These are phyloP conservation scores for Aphidoletes aphidimyza DNA, from an alignment of 2,888 invertebrate species.

Conservation along the genomic window DNA sequence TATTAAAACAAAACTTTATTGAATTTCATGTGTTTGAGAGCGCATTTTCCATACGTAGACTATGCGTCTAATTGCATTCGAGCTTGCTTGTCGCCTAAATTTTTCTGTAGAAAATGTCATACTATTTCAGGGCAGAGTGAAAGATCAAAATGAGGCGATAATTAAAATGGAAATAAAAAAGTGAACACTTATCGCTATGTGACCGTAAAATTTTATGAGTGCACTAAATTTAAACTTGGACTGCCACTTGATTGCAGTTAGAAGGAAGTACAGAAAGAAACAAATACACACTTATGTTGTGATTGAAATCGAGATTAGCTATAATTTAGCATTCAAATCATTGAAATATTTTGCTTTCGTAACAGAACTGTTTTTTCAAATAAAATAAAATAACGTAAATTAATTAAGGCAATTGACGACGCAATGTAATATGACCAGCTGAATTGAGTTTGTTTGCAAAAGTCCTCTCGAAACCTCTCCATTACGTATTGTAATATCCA, in stretches of 20 bases:
- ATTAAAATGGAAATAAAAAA: not conserved
- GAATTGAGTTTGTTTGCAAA: not conserved
- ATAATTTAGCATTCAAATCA: not conserved
- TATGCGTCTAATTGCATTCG: conserved; percentile 15
- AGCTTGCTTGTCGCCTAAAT: not conserved
- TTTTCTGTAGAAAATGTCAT: no score
- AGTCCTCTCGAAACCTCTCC: not conserved
- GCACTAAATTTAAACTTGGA: not conserved
- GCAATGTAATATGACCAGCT: not conserved
- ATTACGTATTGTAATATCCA: not conserved
- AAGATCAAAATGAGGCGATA: conserved; percentile 45
- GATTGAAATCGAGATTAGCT: conserved; percentile 22
- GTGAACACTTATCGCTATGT: not conserved
- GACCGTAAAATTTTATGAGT: conserved; percentile 41
- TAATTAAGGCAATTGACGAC: not conserved
- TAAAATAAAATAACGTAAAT: not conserved
- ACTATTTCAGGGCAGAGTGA: not conserved
- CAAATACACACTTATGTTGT: not conserved
- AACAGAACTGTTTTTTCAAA: not conserved
- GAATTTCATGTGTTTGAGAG: not conserved
- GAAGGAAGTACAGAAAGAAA: not conserved
- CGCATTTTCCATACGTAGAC: conserved; percentile 3
- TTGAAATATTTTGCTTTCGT: conserved; percentile 5
- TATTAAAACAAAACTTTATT: conserved; percentile 37
- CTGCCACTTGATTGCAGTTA: not conserved